Evolutionary conservation across 2,888 invertebrate genomes (phyloP), one percentile per base, ranked within the genome.

Genomic region (Chouioia cunea): DNA sequence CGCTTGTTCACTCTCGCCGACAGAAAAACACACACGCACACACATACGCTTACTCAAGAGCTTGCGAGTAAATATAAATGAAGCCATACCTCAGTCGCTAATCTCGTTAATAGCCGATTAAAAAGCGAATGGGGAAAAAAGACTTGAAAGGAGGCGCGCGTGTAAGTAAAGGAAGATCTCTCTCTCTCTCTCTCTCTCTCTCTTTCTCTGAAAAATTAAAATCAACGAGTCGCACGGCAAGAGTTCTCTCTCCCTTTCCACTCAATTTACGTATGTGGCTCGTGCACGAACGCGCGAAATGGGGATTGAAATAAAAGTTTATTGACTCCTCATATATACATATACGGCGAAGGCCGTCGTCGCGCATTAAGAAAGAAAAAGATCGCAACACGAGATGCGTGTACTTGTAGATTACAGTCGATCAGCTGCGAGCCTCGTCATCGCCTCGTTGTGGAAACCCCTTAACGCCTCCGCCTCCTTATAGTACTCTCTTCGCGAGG

Each of bases 401-500:
- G n/a, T 15, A 20, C 23, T 4, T 18, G 27, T 6, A 27, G 27
- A 27, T 27, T 27, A 27, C 27, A 27, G 27, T 6, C 27, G 6
- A 27, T 27, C 27, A 27, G 27, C 27, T 27, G 27, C 27, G 27
- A 27, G 56, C 15, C 27, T 27, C 36, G 10, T 36, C 36, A 27
- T 36, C 36, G 15, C 18, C 14, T 47, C 47, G n/a, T 57, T 63
- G 65, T 54, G 63, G 22, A 56, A 36, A 18, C 48, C 16, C 60
- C 59, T 62, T 70, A 72, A 78, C 78, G 78, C 77, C 77, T 76
- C 76, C 78, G 76, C 77, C 76, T 78, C 77, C 77, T 77, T 78
- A 79, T 74, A 76, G 75, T n/a, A 74, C 75, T 76, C 36, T 36
- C 36, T 36, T 3, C 36, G 36, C 36, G 36, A 36, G 36, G 36